A percentile compares a stretch with the other conserved stretches of the same genome.
phyloP scores from a whole-genome alignment of 2,888 invertebrate genomes.

The Cheilosia soror region DNA sequence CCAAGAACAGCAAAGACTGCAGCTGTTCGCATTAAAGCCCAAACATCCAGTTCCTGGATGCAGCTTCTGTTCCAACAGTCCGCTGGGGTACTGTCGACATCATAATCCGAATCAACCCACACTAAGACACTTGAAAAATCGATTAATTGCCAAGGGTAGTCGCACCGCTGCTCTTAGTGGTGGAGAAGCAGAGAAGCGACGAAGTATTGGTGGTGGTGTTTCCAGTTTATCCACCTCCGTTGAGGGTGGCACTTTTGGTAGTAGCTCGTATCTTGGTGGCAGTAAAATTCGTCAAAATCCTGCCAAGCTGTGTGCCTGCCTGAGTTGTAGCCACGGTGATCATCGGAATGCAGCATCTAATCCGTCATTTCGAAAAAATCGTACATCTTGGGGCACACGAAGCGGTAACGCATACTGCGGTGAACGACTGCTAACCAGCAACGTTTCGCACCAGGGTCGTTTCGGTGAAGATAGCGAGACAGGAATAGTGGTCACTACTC shows the following conservation, averaged over 20 bases:
- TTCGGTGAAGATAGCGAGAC: constrained; percentile 26
- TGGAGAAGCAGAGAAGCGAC: constrained; percentile 1
- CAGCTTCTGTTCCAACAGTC: constrained; percentile 82
- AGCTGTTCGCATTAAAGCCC: constrained; percentile 61
- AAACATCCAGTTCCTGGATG: constrained; percentile 76
- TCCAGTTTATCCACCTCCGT: constrained; percentile 37
- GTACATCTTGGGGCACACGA: constrained; percentile 68
- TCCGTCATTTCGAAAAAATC: constrained; percentile 39
- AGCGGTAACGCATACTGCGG: constrained; percentile 43
- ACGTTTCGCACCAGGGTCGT: background rate
- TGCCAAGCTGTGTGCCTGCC: constrained; percentile 58
- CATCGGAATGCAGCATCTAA: constrained; percentile 35
- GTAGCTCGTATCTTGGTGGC: constrained; percentile 11
- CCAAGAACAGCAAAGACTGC: constrained; percentile 68
- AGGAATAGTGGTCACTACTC: constrained; percentile 22
- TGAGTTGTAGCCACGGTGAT: constrained; percentile 54
- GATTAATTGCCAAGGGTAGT: constrained; percentile 66
- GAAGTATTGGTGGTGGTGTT: constrained; percentile 34
- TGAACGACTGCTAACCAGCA: constrained; percentile 16
- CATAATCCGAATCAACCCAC: constrained; percentile 76
- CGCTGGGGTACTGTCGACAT: constrained; percentile 82
- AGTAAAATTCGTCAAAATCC: constrained; percentile 38
- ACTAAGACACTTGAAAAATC: constrained; percentile 79
- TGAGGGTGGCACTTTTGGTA: constrained; percentile 18
- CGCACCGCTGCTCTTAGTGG: constrained; percentile 21